Conservation (phyloP, 2,797 vertebrate genomes). For the Carcharodon carcharias region DNA sequence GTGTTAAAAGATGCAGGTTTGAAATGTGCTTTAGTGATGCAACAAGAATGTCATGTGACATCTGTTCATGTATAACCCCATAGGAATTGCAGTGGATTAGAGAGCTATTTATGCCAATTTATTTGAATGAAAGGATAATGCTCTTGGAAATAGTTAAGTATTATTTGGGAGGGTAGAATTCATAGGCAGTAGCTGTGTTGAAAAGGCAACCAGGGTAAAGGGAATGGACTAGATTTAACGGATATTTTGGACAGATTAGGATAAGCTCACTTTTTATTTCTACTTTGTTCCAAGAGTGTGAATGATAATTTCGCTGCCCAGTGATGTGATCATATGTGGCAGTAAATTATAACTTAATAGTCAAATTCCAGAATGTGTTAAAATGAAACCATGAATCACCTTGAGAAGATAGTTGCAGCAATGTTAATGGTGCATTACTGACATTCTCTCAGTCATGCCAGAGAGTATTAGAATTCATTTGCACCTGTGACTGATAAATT, state of each 20-base stretch:
- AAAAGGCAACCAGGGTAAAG: not conserved
- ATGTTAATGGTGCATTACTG: constrained; percentile 36
- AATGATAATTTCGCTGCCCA: constrained; percentile 30
- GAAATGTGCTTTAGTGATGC: not conserved
- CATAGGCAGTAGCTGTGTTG: not conserved
- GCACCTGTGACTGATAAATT: constrained; percentile 14
- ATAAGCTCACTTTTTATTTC: not conserved
- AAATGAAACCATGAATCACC: constrained; percentile 28
- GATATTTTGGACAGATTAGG: not conserved
- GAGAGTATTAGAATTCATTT: constrained; percentile 28
- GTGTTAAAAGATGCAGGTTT: not conserved
- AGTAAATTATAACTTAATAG: constrained; percentile 34
- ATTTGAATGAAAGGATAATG: not conserved
- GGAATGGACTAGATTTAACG: not conserved
- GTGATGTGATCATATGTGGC: constrained; percentile 26
- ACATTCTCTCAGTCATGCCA: constrained; percentile 26
- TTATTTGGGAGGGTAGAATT: not conserved
- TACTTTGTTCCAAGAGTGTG: not conserved
- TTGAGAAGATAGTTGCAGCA: not conserved
- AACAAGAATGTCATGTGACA: not conserved
- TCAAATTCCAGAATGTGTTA: constrained; percentile 26
- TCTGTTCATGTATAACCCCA: not conserved
- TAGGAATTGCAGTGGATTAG: not conserved
- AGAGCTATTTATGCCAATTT: constrained; percentile 16
- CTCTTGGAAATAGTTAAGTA: not conserved